Evolutionary conservation across 2,888 invertebrate genomes (phyloP), one percentile per base, ranked within the genome.

Genomic region (Parnassius orleans): DNA sequence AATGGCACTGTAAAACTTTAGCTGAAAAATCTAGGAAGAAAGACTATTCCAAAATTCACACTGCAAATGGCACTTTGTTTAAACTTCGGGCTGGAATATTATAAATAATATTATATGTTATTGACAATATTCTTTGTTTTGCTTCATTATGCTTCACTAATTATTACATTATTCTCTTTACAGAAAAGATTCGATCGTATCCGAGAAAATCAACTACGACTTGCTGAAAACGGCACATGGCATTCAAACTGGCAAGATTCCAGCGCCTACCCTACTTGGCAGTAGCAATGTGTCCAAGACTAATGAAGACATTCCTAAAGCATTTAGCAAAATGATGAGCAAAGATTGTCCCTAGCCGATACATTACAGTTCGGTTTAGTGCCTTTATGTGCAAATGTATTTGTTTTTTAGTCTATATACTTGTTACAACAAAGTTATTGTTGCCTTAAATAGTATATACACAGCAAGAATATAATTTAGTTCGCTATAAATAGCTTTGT

Each of bases 191-290:
- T 98, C 99, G 0, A 93, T 96, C 51, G 96, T 99, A 11, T 93
- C 94, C 0, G 97, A 99, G 69, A 93, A 92, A 70, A 97, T 98
- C 68, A 97, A 97, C 81, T 99, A 98, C 81, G 99, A 99, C 85
- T 89, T 99, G 59, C 84, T 98, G 61, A 95, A 94, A 79, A 95
- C 94, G 58, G 94, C 96, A 54, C 92, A 95, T 79, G 93, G 93
- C 58, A 95, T 97, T 63, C 95, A 96, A 80, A 92, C 93, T 57
- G 96, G 96, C 46, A 89, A 92, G 61, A 82, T 94, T 64, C 84
- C 95, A 7, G 96, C 96, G 81, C 95, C 96, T 12, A 94, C 95
- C 68, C 91, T 98, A 57, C 91, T 97, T 61, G 97, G 97, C 15
- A 93, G 93, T 70, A 94, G 94, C 75, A 94, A 93, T 71, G 93